phyloP scores from a whole-genome alignment of 2,797 vertebrate species.

The Ceyx erithaca region DNA sequence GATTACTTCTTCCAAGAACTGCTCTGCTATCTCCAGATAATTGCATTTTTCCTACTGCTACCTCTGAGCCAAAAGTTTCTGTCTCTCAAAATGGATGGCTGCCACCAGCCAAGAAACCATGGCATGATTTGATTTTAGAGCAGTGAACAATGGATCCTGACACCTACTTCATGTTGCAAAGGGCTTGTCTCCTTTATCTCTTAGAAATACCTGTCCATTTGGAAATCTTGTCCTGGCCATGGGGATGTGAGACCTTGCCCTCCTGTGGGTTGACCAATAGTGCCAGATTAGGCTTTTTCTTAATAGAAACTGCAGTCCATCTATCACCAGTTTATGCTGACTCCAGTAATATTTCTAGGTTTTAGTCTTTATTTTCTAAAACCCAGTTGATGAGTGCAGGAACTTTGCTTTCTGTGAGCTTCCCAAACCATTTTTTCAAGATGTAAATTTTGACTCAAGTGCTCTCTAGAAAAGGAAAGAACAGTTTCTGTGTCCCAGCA shows the following conservation, averaged over 20 bases:
- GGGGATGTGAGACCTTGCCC: neutral
- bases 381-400: neutral
- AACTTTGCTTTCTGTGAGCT: neutral
- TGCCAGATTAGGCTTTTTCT: neutral
- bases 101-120: neutral
- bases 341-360: neutral
- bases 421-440: neutral
- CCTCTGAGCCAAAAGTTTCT: neutral
- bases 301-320: neutral
- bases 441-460: neutral
- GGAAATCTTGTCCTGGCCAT: neutral
- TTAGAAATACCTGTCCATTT: neutral
- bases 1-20: neutral
- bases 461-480: neutral
- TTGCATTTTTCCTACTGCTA: neutral
- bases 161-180: neutral
- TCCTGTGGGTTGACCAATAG: neutral
- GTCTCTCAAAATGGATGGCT: neutral
- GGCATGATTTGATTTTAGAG: neutral
- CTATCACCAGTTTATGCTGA: neutral
- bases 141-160: neutral
- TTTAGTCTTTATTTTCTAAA: neutral
- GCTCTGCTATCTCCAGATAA: neutral
- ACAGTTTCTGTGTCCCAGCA: neutral
- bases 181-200: neutral